Conservation (phyloP, 2,113 vertebrate genomes). For the Arizona elegans region DNA sequence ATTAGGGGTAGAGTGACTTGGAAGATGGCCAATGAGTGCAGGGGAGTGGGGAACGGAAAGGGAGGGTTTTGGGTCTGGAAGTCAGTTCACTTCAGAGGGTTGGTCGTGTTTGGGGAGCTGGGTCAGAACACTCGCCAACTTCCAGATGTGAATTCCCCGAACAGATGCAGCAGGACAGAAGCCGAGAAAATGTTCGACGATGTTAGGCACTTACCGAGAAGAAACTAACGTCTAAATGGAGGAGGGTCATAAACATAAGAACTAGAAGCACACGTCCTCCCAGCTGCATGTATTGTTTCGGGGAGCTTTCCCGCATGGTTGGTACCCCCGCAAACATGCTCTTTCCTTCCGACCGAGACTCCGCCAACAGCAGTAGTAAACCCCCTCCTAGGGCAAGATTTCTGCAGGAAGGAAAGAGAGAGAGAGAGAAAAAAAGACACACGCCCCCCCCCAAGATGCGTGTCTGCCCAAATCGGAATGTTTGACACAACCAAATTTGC, state of each 20-base stretch:
- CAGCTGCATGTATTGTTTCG: slow-evolving; percentile 98
- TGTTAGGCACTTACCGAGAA: slow-evolving; percentile 82
- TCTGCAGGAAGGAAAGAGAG: slow-evolving; percentile 59
- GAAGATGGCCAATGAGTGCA: no score
- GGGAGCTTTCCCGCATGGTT: slow-evolving; percentile 94
- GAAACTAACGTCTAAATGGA: slow-evolving; percentile 92
- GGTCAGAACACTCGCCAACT: no score
- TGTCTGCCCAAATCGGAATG: not conserved
- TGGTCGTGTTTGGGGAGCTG: no score
- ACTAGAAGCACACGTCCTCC: slow-evolving; percentile 91
- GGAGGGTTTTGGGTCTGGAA: no score
- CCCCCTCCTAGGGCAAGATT: slow-evolving; percentile 96
- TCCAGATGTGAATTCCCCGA: not conserved
- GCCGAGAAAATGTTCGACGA: not conserved
- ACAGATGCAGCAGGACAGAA: no score
- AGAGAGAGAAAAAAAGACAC: not conserved
- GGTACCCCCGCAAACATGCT: slow-evolving; percentile 98
- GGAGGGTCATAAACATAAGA: slow-evolving; percentile 98
- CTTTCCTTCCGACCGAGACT: slow-evolving; percentile 94
- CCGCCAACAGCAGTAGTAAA: slow-evolving; percentile 87
- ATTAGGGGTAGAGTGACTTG: no score
- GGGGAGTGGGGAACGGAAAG: no score
- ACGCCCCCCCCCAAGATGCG: not conserved
- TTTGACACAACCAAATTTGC: not conserved
- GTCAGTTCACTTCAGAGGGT: no score